Percentiles rank a stretch among this genome's conserved stretches.
Evolutionary conservation across 1,140 invertebrate genomes (phyloP).

Genomic region (Drosophila pallidifrons): DNA sequence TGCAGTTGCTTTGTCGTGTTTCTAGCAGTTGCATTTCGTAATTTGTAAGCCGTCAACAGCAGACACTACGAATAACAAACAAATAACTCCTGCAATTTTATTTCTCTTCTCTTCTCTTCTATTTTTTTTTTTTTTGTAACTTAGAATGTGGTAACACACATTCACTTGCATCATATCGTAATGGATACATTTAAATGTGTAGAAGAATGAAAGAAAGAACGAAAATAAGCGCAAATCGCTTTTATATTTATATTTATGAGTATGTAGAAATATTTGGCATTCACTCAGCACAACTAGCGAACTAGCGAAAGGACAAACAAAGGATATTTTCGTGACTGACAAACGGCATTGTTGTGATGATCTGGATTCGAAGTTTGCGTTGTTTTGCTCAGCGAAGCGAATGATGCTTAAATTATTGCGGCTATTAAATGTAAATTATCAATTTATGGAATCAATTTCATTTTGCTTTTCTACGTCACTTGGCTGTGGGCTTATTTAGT

Average conservation of each 20-base stretch:
- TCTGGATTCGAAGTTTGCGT: too few relatives aligned
- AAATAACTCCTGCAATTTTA: slow-evolving; percentile 4
- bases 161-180: neutral
- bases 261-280: slow-evolving; percentile 7
- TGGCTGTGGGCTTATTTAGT: too few relatives aligned
- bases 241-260: slow-evolving; percentile 18
- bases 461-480: too few relatives aligned
- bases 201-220: too few relatives aligned
- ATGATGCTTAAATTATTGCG: too few relatives aligned
- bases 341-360: too few relatives aligned
- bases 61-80: slow-evolving; percentile 21
- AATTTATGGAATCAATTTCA: too few relatives aligned
- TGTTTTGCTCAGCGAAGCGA: too few relatives aligned
- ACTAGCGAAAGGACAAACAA: slow-evolving; percentile 1
- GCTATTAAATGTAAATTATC: too few relatives aligned
- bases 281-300: slow-evolving; percentile 4
- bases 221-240: neutral
- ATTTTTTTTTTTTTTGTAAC: neutral
- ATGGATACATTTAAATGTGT: too few relatives aligned
- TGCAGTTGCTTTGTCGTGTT: slow-evolving; percentile 4
- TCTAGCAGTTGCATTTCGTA: slow-evolving; percentile 33
- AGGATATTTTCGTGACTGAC: too few relatives aligned
- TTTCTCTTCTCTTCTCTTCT: neutral
- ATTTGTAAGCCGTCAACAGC: slow-evolving; percentile 36
- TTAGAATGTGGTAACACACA: neutral